phyloP scores from a whole-genome alignment of 2,113 vertebrate species.

The Pseudolaguvia tuberculata region DNA sequence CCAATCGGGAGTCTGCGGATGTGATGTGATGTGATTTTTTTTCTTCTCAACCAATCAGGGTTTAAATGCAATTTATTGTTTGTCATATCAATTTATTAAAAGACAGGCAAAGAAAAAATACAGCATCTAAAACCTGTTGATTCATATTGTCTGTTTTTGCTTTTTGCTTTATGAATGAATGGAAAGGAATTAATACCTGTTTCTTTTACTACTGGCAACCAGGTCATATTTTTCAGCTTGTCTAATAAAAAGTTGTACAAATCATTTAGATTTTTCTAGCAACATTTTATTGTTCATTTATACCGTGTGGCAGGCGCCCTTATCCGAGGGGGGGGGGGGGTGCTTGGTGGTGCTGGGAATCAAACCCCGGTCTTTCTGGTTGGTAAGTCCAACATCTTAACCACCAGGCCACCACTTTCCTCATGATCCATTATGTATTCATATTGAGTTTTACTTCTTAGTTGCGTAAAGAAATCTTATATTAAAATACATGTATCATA shows the following conservation, averaged over 20 bases:
- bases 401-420: too few relatives aligned
- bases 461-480: too few relatives aligned
- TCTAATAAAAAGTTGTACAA: conserved; percentile 15
- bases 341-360: too few relatives aligned
- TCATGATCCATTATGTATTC: too few relatives aligned
- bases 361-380: too few relatives aligned
- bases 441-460: too few relatives aligned
- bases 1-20: neutral
- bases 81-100: conserved; percentile 2
- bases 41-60: conserved; percentile 7
- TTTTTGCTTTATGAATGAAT: conserved; percentile 15
- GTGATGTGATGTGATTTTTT: neutral
- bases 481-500: too few relatives aligned
- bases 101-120: neutral
- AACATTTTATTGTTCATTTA: neutral
- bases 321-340: too few relatives aligned
- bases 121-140: neutral
- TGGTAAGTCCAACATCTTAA: too few relatives aligned
- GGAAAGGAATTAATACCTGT: conserved; percentile 25
- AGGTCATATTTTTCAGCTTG: conserved; percentile 18
- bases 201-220: conserved; percentile 12
- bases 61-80: conserved; percentile 2
- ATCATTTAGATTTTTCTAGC: neutral
- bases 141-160: neutral
- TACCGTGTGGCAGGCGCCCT: too few relatives aligned